Conservation (phyloP, 35 echinoderm and acorn worm species). For the Apostichopus californicus region DNA sequence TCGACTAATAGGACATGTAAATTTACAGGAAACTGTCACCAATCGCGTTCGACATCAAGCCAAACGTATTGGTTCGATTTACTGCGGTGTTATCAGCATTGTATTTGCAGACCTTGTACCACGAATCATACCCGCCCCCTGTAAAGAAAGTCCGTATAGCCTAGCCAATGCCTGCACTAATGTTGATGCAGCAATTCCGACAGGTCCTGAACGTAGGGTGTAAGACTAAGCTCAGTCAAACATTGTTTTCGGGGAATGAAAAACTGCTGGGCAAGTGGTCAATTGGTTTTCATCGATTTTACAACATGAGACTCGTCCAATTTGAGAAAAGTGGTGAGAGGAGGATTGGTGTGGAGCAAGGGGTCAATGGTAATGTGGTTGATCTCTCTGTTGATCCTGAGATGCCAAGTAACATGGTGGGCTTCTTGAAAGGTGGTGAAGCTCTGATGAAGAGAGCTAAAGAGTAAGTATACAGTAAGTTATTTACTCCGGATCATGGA, state of each 20-base stretch:
- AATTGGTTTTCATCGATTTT: background rate
- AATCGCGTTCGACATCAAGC: too few relatives aligned
- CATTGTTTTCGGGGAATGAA: background rate
- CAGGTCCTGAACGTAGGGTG: background rate
- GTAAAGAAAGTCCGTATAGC: too few relatives aligned
- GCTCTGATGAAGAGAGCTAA: constrained; percentile 63
- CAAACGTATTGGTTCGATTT: too few relatives aligned
- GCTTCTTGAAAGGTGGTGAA: constrained; percentile 77
- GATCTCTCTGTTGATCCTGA: constrained; percentile 69
- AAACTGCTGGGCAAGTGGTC: background rate
- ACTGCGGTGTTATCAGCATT: too few relatives aligned
- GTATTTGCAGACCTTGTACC: too few relatives aligned
- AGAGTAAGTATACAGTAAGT: constrained; percentile 54
- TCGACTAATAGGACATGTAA: too few relatives aligned
- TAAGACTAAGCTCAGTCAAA: background rate
- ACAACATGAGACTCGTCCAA: constrained; percentile 90
- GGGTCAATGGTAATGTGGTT: constrained; percentile 76
- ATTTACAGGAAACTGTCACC: too few relatives aligned
- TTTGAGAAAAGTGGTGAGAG: constrained; percentile 61
- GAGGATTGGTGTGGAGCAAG: constrained; percentile 73
- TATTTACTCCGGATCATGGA: too few relatives aligned
- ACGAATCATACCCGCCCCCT: too few relatives aligned
- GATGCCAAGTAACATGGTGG: constrained; percentile 65
- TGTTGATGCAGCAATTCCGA: constrained; percentile 19
- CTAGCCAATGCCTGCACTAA: background rate